Conservation (phyloP, 2,888 invertebrate species). For the Gonocerus acuteangulatus region DNA sequence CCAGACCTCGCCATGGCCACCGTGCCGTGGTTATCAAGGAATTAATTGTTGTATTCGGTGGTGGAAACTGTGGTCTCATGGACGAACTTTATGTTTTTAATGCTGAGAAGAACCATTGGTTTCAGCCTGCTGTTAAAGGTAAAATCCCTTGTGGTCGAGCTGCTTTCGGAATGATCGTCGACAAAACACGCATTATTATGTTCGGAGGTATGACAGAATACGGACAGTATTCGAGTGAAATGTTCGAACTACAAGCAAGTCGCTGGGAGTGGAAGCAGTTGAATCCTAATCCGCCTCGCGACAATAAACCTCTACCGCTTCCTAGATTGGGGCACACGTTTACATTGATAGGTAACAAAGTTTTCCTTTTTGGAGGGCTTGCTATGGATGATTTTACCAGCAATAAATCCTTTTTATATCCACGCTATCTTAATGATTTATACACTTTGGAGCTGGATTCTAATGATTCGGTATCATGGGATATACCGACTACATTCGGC, state of each 20-base stretch:
- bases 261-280: constrained; percentile 96
- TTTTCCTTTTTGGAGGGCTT: constrained; percentile 92
- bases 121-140: constrained; percentile 91
- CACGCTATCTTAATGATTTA: constrained; percentile 80
- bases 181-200: constrained; percentile 87
- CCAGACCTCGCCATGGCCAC: constrained; percentile 96
- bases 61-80: constrained; percentile 99
- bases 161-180: constrained; percentile 95
- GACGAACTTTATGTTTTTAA: constrained; percentile 99
- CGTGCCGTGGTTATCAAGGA: constrained; percentile 97
- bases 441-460: constrained; percentile 82
- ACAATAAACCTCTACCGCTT: constrained; percentile 72
- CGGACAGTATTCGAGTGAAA: constrained; percentile 95
- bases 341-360: constrained; percentile 83
- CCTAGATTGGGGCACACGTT: constrained; percentile 95
- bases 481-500: constrained; percentile 79
- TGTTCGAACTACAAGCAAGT: constrained; percentile 89
- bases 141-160: constrained; percentile 97
- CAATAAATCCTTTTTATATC: not conserved
- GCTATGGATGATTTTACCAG: constrained; percentile 46
- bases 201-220: constrained; percentile 99
- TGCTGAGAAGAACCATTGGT: constrained; percentile 58
- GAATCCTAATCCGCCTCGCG: constrained; percentile 78
- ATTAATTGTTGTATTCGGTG: constrained; percentile 98
- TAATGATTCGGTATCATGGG: constrained; percentile 66